Percentiles rank a stretch among this genome's conserved stretches.
Conservation (phyloP, 2,888 invertebrate species). For the Ormyrus rosae region DNA sequence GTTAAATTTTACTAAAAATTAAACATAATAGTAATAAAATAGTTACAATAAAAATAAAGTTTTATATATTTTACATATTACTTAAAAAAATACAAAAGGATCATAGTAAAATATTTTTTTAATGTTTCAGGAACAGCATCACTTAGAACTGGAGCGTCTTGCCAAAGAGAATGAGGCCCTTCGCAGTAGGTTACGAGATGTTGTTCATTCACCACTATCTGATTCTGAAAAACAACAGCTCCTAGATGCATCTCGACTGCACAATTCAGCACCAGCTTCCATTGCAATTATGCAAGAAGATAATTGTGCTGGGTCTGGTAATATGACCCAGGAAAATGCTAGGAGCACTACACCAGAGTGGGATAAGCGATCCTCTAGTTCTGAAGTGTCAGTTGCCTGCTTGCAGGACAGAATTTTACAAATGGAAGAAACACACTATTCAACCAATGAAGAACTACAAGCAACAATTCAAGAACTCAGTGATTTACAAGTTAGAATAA, state of each 20-base stretch:
- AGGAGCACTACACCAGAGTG: conserved; percentile 90
- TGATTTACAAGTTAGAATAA: conserved; percentile 84
- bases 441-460: conserved; percentile 94
- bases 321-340: conserved; percentile 76
- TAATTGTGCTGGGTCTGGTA: conserved; percentile 57
- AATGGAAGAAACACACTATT: conserved; percentile 92
- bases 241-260: conserved; percentile 83
- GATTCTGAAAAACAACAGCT: conserved; percentile 90
- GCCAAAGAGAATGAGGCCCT: conserved; percentile 87
- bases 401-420: conserved; percentile 94
- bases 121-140: conserved; percentile 79
- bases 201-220: conserved; percentile 88
- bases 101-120: not conserved
- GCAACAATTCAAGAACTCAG: conserved; percentile 95
- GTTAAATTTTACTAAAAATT: no score
- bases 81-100: not conserved
- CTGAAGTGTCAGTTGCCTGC: conserved; percentile 93
- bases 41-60: no score
- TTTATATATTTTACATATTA: not conserved
- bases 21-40: no score
- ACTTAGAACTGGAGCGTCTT: conserved; percentile 81
- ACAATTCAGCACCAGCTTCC: conserved; percentile 89
- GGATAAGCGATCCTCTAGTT: conserved; percentile 94
- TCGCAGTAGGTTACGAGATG: conserved; percentile 86
- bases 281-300: conserved; percentile 78